Percentiles rank a stretch among this genome's conserved stretches.
Conservation (phyloP, 2,888 invertebrate genomes). For the Coecobrya sp. region DNA sequence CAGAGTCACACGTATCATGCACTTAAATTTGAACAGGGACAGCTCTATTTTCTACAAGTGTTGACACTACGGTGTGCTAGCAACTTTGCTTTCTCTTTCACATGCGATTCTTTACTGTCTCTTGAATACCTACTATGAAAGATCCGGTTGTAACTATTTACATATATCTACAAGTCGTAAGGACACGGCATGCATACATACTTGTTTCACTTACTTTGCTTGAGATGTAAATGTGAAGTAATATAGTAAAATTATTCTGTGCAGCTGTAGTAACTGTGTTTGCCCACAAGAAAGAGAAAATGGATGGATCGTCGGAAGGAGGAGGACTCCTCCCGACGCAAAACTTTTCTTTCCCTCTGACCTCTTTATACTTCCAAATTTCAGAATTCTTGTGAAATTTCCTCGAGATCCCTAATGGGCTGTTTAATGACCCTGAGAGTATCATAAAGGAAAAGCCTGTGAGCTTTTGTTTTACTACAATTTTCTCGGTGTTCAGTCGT, state of each 20-base stretch:
- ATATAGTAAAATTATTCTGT: slow-evolving; percentile 39
- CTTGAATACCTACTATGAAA: background rate
- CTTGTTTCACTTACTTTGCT: slow-evolving; percentile 6
- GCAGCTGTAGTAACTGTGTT: slow-evolving; percentile 33
- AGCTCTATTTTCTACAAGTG: background rate
- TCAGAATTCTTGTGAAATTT: slow-evolving; percentile 78
- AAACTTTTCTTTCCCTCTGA: slow-evolving; percentile 72
- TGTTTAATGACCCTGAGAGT: slow-evolving; percentile 81
- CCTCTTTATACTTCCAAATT: slow-evolving; percentile 80
- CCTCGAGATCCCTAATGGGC: slow-evolving; percentile 78
- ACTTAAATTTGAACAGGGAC: background rate
- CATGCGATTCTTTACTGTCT: background rate
- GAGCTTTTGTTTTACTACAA: slow-evolving; percentile 72
- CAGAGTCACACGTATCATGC: background rate
- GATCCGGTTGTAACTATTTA: background rate
- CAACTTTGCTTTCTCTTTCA: slow-evolving; percentile 40
- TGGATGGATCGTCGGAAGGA: slow-evolving; percentile 15
- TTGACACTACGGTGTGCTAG: background rate
- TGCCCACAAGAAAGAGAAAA: slow-evolving; percentile 50
- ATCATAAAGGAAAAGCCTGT: slow-evolving; percentile 76
- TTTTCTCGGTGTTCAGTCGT: slow-evolving; percentile 9
- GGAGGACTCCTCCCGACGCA: slow-evolving; percentile 70
- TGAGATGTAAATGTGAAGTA: slow-evolving; percentile 49
- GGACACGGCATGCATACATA: background rate
- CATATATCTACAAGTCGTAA: too few species aligned